A percentile compares a stretch with the other conserved stretches of the same genome.
phyloP scores from a whole-genome alignment of 1,140 invertebrate genomes.

The Ylistrum balloti region DNA sequence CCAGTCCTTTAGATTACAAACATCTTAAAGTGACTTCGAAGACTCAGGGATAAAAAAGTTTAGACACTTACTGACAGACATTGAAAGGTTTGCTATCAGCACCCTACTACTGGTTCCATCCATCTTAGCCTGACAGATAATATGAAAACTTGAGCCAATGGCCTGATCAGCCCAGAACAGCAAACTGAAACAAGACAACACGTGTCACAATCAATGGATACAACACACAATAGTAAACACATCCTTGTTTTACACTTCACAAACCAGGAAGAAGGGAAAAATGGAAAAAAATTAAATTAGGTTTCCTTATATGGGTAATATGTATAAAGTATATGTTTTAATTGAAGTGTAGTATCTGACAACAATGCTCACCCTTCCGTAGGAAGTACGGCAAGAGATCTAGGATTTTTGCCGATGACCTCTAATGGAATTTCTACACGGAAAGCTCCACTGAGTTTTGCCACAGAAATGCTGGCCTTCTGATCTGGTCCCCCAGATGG shows the following conservation, averaged over 20 bases:
- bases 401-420: conserved; percentile 79
- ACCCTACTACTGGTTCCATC: conserved; percentile 85
- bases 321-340: too few relatives aligned
- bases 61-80: conserved; percentile 80
- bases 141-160: conserved; percentile 63
- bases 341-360: too few relatives aligned
- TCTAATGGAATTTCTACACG: conserved; percentile 83
- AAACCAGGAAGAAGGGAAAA: too few relatives aligned
- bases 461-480: conserved; percentile 86
- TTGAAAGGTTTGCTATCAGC: conserved; percentile 80
- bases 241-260: too few relatives aligned
- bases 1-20: too few relatives aligned
- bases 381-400: conserved; percentile 88
- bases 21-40: too few relatives aligned
- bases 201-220: too few relatives aligned
- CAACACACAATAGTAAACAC: too few relatives aligned
- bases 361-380: conserved; percentile 84
- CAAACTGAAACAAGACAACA: conserved; percentile 66
- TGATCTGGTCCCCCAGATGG: conserved; percentile 69
- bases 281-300: too few relatives aligned
- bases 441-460: conserved; percentile 89
- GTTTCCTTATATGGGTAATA: too few relatives aligned
- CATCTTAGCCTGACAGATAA: conserved; percentile 87
- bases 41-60: too few relatives aligned
- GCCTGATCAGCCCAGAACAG: conserved; percentile 81